phyloP scores from a whole-genome alignment of 2,797 vertebrate species.

The Mormyrus hasselquistii region DNA sequence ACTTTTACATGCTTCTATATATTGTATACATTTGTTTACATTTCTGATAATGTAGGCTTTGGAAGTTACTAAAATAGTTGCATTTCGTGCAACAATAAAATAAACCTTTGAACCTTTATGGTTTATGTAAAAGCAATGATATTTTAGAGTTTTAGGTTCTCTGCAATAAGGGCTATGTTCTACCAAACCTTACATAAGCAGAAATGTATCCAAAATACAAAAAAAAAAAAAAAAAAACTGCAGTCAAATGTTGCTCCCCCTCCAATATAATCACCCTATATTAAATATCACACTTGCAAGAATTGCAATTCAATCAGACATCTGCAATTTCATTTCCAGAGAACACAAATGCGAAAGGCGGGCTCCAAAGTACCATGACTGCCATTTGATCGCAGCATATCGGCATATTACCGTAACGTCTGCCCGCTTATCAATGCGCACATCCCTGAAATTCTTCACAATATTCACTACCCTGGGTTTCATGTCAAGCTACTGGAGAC shows the following conservation, averaged over 20 bases:
- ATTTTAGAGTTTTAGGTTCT: not conserved
- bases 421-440: not conserved
- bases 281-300: not conserved
- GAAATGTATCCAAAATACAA: not conserved
- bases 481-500: not conserved
- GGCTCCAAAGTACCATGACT: not conserved
- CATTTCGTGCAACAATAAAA: not conserved
- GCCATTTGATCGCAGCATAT: not conserved
- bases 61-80: not conserved
- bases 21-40: not conserved
- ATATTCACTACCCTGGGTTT: not conserved
- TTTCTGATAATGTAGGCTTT: not conserved
- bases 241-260: not conserved
- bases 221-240: not conserved
- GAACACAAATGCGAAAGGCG: not conserved
- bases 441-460: not conserved
- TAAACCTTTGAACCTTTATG: not conserved
- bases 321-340: not conserved
- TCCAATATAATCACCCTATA: not conserved
- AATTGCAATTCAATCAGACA: not conserved
- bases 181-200: not conserved
- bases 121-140: not conserved
- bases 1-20: not conserved
- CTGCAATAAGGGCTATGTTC: not conserved
- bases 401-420: not conserved